phyloP scores from a whole-genome alignment of 2,888 invertebrate species.

The Lepeophtheirus nordmannii region DNA sequence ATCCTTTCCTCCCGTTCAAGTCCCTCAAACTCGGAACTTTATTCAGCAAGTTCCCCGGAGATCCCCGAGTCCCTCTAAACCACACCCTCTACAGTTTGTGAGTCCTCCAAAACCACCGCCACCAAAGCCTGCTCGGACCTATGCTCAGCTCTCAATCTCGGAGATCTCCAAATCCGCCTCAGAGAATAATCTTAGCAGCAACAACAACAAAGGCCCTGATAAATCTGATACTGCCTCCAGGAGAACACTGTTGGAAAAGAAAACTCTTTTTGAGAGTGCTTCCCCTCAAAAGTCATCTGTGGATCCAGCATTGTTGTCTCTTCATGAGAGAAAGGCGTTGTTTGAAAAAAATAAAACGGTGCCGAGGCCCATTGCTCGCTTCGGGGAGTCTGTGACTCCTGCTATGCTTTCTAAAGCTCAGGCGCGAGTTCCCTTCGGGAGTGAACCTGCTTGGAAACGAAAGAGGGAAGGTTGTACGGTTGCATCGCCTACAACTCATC shows the following conservation, averaged over 20 bases:
- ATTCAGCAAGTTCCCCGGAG: not conserved
- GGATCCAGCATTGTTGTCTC: constrained; percentile 67
- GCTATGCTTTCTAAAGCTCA: constrained; percentile 26
- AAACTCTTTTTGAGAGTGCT: constrained; percentile 7
- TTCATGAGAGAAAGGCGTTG: constrained; percentile 54
- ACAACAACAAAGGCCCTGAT: constrained; percentile 28
- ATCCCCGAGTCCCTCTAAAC: constrained; percentile 19
- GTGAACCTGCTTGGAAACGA: constrained; percentile 34
- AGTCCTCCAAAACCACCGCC: not conserved
- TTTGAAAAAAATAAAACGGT: constrained; percentile 24
- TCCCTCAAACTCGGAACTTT: not conserved
- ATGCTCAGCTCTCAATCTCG: not conserved
- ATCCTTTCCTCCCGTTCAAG: not conserved
- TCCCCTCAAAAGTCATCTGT: constrained; percentile 35
- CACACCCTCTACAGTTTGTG: constrained; percentile 24
- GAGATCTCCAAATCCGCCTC: not conserved
- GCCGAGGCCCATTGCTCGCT: constrained; percentile 26
- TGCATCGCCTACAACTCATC: not conserved
- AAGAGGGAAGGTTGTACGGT: not conserved
- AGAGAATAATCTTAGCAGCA: constrained; percentile 25
- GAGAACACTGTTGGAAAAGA: constrained; percentile 21
- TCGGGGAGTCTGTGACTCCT: constrained; percentile 25
- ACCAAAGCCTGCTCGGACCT: constrained; percentile 14
- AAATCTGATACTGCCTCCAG: constrained; percentile 16
- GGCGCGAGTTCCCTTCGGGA: constrained; percentile 30